Evolutionary conservation across 2,888 invertebrate species (phyloP), one percentile per base, ranked within the genome.

Genomic region (Lepas anatifera): DNA sequence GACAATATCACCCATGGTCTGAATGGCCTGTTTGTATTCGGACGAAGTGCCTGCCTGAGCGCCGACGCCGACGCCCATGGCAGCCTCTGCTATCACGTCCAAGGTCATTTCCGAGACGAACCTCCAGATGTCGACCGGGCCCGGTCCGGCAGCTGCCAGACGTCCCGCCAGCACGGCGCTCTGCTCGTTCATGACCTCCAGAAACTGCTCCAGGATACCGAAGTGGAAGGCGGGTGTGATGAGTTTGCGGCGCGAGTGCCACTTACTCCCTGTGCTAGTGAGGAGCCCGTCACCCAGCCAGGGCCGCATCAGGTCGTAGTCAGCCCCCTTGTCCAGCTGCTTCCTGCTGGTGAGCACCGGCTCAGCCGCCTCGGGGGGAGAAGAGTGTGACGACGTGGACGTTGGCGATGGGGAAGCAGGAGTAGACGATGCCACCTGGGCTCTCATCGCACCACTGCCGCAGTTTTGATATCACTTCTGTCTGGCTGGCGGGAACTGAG

Each of bases 211-310:
- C n/a, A n/a, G n/a, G n/a, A n/a, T n/a, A n/a, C n/a, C n/a, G n/a
- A n/a, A n/a, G n/a, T n/a, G n/a, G n/a, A n/a, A n/a, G n/a, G 90
- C 85, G 1, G 90, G 89, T 0, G 90, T 90, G 68, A 90, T 79
- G 72, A 90, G 84, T 78, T 87, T 89, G 35, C 90, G 83, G 73
- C 87, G 84, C 0, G 78, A 79, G 74, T 83, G 84, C 90, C 90
- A 91, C 78, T 87, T 87, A 63, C 79, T 77, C 11, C 84, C 87
- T 81, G 78, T 75, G 75, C 83, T 82, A 63, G 84, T 84, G 18
- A 85, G 79, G 13, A 85, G 78, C 13, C 85, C 85, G 6, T 83
- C 83, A 58, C 85, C 85, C 63, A 85, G 77, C 85, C 85, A 85
- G 25, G 84, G 84, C 70, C 81, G 80, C 50, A 85, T 77, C 74